Conservation (phyloP, 2,113 vertebrate species). For the Astatoreochromis straeleni region DNA sequence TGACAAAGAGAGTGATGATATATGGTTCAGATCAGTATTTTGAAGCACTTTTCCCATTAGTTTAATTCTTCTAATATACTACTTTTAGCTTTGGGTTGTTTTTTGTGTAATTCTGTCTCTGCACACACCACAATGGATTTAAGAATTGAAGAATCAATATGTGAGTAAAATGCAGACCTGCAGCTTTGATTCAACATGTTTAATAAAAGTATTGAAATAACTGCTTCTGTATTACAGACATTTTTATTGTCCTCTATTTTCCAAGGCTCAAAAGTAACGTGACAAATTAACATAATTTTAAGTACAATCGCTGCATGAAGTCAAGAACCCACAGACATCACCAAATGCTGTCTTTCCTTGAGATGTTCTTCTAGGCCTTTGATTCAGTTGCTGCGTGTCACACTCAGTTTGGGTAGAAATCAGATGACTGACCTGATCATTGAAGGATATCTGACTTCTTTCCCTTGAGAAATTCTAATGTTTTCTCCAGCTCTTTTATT, state of each 20-base stretch:
- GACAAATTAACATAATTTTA: background rate
- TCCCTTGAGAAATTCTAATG: background rate
- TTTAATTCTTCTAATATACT: fast-evolving
- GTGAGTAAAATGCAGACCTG: background rate
- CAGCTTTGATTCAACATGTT: fast-evolving
- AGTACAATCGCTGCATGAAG: fast-evolving
- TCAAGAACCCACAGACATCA: background rate
- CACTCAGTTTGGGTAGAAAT: background rate
- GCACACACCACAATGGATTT: background rate
- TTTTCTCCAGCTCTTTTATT: too few species aligned
- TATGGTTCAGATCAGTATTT: fast-evolving
- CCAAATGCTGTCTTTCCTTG: background rate
- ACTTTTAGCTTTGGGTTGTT: background rate
- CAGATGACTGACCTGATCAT: background rate
- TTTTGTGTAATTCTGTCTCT: background rate
- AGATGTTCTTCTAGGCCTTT: background rate
- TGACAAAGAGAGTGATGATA: fast-evolving
- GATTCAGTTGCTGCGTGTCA: background rate
- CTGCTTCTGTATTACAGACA: fast-evolving
- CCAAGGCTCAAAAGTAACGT: fast-evolving
- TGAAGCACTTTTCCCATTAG: background rate
- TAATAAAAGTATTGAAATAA: background rate
- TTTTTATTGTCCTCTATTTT: background rate
- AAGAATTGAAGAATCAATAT: fast-evolving
- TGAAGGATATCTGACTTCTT: too few species aligned